phyloP scores from a whole-genome alignment of 2,113 vertebrate genomes.

The Geococcyx californianus region DNA sequence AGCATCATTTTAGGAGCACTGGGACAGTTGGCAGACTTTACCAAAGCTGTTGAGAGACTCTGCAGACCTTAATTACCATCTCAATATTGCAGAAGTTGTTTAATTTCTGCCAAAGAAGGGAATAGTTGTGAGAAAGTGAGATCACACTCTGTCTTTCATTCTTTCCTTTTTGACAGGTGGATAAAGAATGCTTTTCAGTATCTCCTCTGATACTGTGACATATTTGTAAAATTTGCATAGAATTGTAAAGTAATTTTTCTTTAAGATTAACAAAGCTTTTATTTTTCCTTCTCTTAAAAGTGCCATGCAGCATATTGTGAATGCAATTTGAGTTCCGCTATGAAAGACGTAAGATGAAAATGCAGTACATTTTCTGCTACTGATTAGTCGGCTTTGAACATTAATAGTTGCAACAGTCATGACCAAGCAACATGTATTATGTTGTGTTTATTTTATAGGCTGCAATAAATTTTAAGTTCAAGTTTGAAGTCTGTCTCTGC shows the following conservation, averaged over 20 bases:
- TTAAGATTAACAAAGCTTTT: neutral
- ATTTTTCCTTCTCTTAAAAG: neutral
- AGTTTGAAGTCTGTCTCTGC: neutral
- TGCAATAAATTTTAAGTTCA: neutral
- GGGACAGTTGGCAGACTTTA: slow-evolving; percentile 49
- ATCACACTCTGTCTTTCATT: slow-evolving; percentile 42
- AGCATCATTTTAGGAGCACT: slow-evolving; percentile 43
- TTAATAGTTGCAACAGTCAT: neutral
- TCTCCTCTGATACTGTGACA: slow-evolving; percentile 19
- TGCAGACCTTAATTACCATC: slow-evolving; percentile 56
- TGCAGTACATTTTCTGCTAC: neutral
- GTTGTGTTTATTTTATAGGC: neutral
- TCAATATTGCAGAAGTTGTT: slow-evolving; percentile 59
- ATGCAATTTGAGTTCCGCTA: neutral
- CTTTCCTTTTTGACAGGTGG: slow-evolving; percentile 45
- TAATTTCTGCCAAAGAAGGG: slow-evolving; percentile 47
- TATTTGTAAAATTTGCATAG: slow-evolving; percentile 32
- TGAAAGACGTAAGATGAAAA: neutral
- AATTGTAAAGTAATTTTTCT: slow-evolving; percentile 37
- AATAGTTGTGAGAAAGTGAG: slow-evolving; percentile 30
- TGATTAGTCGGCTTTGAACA: neutral
- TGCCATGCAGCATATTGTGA: neutral
- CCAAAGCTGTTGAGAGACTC: slow-evolving; percentile 42
- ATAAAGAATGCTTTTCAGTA: slow-evolving; percentile 35
- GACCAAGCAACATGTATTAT: neutral